phyloP scores from a whole-genome alignment of 2,113 vertebrate species.

The Anser brachyrhynchus region DNA sequence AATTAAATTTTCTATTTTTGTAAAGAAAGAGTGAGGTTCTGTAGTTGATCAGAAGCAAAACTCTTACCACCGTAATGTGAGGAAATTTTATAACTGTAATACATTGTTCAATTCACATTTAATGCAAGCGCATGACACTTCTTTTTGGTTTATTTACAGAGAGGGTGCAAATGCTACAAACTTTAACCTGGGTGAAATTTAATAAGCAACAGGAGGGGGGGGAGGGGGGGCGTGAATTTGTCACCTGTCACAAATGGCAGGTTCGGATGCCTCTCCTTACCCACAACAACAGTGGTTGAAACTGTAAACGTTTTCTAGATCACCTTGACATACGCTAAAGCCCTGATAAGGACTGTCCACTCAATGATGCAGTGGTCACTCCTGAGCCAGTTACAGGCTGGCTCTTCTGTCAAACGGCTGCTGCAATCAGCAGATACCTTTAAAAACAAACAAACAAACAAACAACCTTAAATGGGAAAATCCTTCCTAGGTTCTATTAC shows the following conservation, averaged over 20 bases:
- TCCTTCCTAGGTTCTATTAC: background rate
- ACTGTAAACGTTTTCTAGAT: background rate
- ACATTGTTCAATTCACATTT: background rate
- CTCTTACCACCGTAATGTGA: background rate
- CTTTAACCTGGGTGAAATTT: constrained; percentile 10
- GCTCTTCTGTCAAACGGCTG: background rate
- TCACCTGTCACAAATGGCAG: background rate
- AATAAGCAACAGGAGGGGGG: background rate
- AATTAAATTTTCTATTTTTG: background rate
- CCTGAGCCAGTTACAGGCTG: background rate
- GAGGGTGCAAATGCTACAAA: constrained; percentile 10
- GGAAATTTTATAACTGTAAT: background rate
- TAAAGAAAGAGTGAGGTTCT: constrained; percentile 19
- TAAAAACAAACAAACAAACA: no score
- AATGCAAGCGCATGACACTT: constrained; percentile 48
- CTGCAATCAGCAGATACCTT: background rate
- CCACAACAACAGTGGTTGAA: background rate
- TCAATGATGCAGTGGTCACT: background rate
- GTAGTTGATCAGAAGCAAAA: constrained; percentile 30
- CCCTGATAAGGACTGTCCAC: background rate
- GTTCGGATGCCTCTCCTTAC: background rate
- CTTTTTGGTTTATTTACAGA: constrained; percentile 55
- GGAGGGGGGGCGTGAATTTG: background rate
- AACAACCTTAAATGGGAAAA: background rate
- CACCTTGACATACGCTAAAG: background rate